phyloP scores from a whole-genome alignment of 1,140 invertebrate species.

The Ooceraea biroi region DNA sequence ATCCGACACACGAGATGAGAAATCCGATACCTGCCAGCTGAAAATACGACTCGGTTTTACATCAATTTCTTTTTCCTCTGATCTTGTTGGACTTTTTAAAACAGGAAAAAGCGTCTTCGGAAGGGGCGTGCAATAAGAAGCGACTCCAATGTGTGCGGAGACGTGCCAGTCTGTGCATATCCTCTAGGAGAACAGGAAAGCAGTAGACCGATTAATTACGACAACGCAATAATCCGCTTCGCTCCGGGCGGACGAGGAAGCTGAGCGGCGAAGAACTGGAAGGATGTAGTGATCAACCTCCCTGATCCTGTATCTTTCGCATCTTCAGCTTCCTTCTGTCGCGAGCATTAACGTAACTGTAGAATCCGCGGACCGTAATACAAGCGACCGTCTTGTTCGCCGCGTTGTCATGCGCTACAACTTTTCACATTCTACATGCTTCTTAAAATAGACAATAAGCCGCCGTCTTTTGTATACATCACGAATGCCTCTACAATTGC shows the following conservation, averaged over 20 bases:
- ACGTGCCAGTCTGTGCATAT: constrained; percentile 6
- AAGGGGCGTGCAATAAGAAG: background rate
- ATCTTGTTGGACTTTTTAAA: background rate
- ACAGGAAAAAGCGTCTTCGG: background rate
- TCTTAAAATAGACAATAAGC: too few relatives aligned
- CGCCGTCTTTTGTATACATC: too few relatives aligned
- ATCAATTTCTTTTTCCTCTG: background rate
- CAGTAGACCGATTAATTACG: constrained; percentile 33
- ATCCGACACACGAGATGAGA: background rate
- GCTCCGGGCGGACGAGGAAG: background rate
- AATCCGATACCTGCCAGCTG: background rate
- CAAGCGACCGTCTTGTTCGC: constrained; percentile 56
- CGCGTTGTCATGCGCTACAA: too few relatives aligned
- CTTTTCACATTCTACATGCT: too few relatives aligned
- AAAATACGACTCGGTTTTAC: background rate
- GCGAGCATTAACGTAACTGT: constrained; percentile 83
- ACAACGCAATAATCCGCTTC: constrained; percentile 36
- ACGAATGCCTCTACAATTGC: too few relatives aligned
- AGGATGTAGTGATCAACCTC: constrained; percentile 48
- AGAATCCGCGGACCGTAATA: constrained; percentile 79
- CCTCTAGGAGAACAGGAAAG: background rate
- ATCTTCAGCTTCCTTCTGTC: constrained; percentile 53
- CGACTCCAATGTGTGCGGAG: background rate
- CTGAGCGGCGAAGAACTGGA: constrained; percentile 38
- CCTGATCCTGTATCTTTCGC: constrained; percentile 26